Conservation (phyloP, 2,113 vertebrate species). For the Nanorana parkeri region DNA sequence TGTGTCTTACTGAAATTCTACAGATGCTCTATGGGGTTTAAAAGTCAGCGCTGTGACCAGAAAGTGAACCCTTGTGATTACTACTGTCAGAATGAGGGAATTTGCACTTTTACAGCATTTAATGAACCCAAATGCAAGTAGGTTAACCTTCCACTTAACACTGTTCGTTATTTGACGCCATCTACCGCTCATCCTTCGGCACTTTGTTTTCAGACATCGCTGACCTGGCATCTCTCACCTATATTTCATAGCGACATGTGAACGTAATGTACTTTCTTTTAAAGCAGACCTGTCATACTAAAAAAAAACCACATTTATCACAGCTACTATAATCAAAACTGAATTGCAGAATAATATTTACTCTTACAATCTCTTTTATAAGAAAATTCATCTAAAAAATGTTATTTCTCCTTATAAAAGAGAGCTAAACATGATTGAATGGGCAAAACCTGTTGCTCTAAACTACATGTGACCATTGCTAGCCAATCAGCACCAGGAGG, state of each 20-base stretch:
- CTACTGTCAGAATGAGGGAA: slow-evolving; percentile 99
- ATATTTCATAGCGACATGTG: background rate
- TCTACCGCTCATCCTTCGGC: slow-evolving; percentile 78
- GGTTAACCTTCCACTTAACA: slow-evolving; percentile 88
- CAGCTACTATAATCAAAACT: too few species aligned
- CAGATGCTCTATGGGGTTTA: slow-evolving; percentile 99
- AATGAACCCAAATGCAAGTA: slow-evolving; percentile 99
- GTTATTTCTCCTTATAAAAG: too few species aligned
- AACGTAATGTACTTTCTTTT: background rate
- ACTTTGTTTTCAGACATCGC: slow-evolving; percentile 72
- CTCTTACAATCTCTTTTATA: too few species aligned
- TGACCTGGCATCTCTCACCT: slow-evolving; percentile 76
- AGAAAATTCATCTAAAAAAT: too few species aligned
- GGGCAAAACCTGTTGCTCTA: too few species aligned
- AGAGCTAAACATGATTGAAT: too few species aligned
- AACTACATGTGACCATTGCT: too few species aligned
- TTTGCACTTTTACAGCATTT: slow-evolving; percentile 99
- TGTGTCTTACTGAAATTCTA: slow-evolving; percentile 93
- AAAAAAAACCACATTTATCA: too few species aligned
- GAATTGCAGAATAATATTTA: too few species aligned
- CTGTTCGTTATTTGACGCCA: slow-evolving; percentile 80
- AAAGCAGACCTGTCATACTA: too few species aligned
- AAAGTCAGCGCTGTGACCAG: slow-evolving; percentile 99
- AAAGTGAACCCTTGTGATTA: slow-evolving; percentile 99
- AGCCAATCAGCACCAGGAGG: too few species aligned